Evolutionary conservation across 2,888 invertebrate species (phyloP).

Genomic region (Gymnocheta viridis): DNA sequence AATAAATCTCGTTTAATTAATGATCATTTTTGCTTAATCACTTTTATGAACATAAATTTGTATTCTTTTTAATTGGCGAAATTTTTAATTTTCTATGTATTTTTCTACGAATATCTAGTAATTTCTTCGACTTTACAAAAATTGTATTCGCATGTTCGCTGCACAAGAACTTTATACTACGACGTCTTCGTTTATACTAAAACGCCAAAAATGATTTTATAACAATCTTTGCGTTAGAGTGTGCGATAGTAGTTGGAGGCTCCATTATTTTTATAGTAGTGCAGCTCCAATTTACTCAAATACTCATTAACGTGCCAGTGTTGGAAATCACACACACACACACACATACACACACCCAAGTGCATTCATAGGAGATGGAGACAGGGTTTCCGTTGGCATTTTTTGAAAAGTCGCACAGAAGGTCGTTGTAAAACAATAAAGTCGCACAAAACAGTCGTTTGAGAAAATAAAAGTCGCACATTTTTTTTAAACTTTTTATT

Average conservation of each 20-base stretch:
- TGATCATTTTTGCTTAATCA: background rate
- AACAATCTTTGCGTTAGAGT: constrained; percentile 46
- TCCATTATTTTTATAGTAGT: constrained; percentile 22
- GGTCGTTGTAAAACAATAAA: too few species aligned
- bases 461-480: too few species aligned
- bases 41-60: background rate
- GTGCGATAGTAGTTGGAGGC: background rate
- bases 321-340: background rate
- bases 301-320: constrained; percentile 13
- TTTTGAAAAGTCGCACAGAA: too few species aligned
- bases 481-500: too few species aligned
- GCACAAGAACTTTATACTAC: constrained; percentile 54
- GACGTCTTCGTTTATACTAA: constrained; percentile 59
- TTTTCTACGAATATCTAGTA: background rate
- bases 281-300: constrained; percentile 53
- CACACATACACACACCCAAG: background rate
- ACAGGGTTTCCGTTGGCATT: too few species aligned
- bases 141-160: background rate
- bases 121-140: constrained; percentile 1
- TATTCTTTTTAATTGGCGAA: background rate
- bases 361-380: too few species aligned
- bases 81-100: constrained; percentile 1
- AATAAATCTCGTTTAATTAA: background rate
- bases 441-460: too few species aligned
- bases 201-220: constrained; percentile 43